These are phyloP conservation scores for Aethina tumida DNA, from an alignment of 1,140 invertebrate species.

Conservation along the genomic window DNA sequence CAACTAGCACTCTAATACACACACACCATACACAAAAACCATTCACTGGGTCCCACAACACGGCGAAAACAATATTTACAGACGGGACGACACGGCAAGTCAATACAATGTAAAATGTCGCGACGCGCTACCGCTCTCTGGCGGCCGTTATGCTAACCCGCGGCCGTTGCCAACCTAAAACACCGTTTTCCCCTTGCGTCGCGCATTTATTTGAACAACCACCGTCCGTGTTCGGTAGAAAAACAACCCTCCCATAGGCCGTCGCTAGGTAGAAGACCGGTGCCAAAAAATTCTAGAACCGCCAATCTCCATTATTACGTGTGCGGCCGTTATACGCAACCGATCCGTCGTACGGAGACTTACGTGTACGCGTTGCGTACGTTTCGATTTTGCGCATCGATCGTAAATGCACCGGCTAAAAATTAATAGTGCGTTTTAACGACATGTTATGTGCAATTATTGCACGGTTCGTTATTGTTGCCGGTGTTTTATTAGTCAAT, in stretches of 20 bases:
- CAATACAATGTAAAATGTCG: slow-evolving; percentile 53
- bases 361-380: no score
- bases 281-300: background rate
- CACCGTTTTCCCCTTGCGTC: background rate
- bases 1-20: slow-evolving; percentile 20
- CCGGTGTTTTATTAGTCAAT: no score
- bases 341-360: background rate
- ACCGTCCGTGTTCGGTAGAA: background rate
- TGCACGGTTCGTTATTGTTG: no score
- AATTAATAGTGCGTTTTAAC: no score
- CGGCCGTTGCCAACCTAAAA: slow-evolving; percentile 22
- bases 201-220: background rate
- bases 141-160: slow-evolving; percentile 20
- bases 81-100: slow-evolving; percentile 42
- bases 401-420: no score
- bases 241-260: background rate
- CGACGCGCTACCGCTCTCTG: slow-evolving; percentile 27
- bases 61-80: slow-evolving; percentile 45
- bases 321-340: background rate
- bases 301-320: background rate
- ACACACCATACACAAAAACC: slow-evolving; percentile 27
- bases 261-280: background rate
- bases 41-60: slow-evolving; percentile 31
- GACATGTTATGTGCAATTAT: no score
- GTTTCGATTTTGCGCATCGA: no score